Conservation (phyloP, 2,888 invertebrate species). For the Agrotis exclamationis region DNA sequence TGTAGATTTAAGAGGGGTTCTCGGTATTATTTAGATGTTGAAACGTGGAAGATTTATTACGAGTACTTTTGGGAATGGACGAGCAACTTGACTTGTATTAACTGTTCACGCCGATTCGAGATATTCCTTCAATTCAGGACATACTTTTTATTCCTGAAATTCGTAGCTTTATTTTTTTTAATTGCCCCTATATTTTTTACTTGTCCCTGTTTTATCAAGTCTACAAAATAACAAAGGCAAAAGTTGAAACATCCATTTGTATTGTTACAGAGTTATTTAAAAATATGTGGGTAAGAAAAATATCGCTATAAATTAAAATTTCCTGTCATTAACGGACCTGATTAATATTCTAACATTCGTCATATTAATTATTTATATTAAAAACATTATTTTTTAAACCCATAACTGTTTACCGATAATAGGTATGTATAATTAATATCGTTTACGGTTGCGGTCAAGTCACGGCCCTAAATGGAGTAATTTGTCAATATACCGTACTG, state of each 20-base stretch:
- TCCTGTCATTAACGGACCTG: not conserved
- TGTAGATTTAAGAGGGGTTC: slow-evolving; percentile 5
- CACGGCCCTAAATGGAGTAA: slow-evolving; percentile 16
- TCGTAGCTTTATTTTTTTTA: no score
- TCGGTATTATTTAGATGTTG: slow-evolving; percentile 14
- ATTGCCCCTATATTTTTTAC: not conserved
- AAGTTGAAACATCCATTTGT: not conserved
- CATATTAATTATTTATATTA: slow-evolving; percentile 24
- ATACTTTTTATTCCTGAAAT: not conserved
- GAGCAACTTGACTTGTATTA: not conserved
- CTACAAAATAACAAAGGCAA: not conserved
- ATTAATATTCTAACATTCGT: slow-evolving; percentile 18
- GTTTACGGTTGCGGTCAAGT: not conserved
- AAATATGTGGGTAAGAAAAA: not conserved
- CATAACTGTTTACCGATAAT: slow-evolving; percentile 20
- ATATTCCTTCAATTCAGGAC: not conserved
- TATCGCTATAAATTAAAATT: not conserved
- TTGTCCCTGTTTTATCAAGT: not conserved
- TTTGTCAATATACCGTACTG: slow-evolving; percentile 26
- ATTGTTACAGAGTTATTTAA: not conserved
- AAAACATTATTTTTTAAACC: slow-evolving; percentile 6
- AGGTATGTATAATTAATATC: slow-evolving; percentile 11
- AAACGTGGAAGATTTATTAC: not conserved
- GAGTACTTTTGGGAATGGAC: not conserved
- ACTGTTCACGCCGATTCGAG: no score